These are phyloP conservation scores for Molanna angustata DNA, from an alignment of 2,888 invertebrate species.

Conservation along the genomic window DNA sequence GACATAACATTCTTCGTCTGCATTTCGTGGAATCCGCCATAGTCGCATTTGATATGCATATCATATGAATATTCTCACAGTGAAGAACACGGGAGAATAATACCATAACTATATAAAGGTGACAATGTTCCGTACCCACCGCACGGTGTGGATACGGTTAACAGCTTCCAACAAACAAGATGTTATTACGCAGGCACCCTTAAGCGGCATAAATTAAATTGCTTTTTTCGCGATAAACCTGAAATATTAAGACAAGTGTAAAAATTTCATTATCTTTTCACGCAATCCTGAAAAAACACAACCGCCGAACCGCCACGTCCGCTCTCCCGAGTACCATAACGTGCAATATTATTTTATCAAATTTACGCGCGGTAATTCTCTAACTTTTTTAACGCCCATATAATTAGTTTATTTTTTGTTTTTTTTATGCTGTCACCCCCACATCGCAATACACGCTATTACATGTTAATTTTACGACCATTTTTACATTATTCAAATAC, in stretches of 20 bases:
- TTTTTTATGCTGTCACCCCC: no score
- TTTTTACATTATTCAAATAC: no score
- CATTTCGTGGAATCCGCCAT: constrained; percentile 27
- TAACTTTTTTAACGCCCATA: constrained; percentile 1
- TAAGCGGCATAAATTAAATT: constrained; percentile 34
- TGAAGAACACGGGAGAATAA: no score
- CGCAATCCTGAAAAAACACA: constrained; percentile 14
- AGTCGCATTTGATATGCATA: constrained; percentile 34
- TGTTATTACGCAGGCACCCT: constrained; percentile 30
- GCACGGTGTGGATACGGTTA: constrained; percentile 3
- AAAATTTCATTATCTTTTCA: constrained; percentile 28
- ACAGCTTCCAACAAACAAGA: constrained; percentile 28
- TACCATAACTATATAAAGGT: no score
- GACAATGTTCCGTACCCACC: no score
- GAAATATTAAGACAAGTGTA: constrained; percentile 33
- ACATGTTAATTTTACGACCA: constrained; percentile 9
- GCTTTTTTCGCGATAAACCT: constrained; percentile 33
- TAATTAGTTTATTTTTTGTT: constrained; percentile 18
- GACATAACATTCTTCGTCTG: constrained; percentile 23
- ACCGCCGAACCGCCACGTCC: background rate
- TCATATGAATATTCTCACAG: constrained; percentile 33
- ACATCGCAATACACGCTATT: constrained; percentile 3
- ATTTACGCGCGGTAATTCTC: constrained; percentile 9
- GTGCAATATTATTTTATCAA: constrained; percentile 10
- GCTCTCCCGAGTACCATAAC: constrained; percentile 19